Percentiles rank a stretch among this genome's conserved stretches.
Evolutionary conservation across 2,113 vertebrate genomes (phyloP).

Genomic region (Corvus moneduloides): DNA sequence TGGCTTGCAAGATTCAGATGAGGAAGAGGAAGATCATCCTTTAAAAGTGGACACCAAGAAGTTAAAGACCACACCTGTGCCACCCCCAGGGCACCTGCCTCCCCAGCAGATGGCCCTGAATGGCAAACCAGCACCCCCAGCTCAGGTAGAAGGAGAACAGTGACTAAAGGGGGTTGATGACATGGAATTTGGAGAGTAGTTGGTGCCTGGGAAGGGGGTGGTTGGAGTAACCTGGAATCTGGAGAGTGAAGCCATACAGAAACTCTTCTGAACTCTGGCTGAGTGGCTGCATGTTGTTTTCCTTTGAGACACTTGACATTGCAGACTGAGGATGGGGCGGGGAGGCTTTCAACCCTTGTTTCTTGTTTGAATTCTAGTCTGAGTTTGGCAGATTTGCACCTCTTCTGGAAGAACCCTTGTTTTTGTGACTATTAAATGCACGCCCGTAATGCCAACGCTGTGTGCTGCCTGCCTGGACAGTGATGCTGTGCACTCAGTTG

Average conservation of each 20-base stretch:
- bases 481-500: neutral
- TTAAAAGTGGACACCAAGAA: slow-evolving; percentile 87
- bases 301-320: neutral
- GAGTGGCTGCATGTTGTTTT: slow-evolving; percentile 26
- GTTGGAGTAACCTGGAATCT: slow-evolving; percentile 4
- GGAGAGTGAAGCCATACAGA: slow-evolving; percentile 12
- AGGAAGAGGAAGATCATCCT: slow-evolving; percentile 85
- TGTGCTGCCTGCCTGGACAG: neutral
- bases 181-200: neutral
- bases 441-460: neutral
- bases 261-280: neutral
- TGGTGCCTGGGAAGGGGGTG: slow-evolving; percentile 45
- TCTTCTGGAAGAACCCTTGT: neutral
- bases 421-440: slow-evolving; percentile 1
- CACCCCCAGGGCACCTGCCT: slow-evolving; percentile 63
- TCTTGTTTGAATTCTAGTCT: neutral
- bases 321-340: neutral
- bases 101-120: slow-evolving; percentile 80
- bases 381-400: slow-evolving; percentile 6
- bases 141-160: slow-evolving; percentile 83
- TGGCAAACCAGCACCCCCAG: slow-evolving; percentile 72
- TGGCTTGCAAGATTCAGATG: slow-evolving; percentile 91
- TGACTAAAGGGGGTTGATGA: slow-evolving; percentile 20
- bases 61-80: slow-evolving; percentile 79
- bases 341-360: neutral